Base-by-base conservation (phyloP, 2,888 invertebrate genomes). In the Dromius quadrimaculatus region DNA sequence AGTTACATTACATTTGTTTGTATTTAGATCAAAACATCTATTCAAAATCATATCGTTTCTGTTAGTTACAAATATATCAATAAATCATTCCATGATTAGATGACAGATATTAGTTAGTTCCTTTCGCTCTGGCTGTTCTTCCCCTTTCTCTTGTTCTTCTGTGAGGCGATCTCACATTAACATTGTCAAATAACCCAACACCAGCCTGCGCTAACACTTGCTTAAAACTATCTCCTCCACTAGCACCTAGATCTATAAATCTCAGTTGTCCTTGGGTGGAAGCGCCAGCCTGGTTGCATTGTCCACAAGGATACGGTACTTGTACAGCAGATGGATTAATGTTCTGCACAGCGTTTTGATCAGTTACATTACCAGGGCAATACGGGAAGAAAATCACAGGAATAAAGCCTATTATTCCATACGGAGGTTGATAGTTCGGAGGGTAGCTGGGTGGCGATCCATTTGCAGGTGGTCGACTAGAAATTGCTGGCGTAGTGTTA, bases 311-410 rank as follows among this genome's bases (percentile, higher is more conserved):
- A 77, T 89, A 89, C 28, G 87, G 87, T 8, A 88, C 86, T 15
- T 88, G 84, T 23, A 87, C 84, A 0, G 88, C 88, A 20, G 85
- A 83, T 0, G 89, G 88, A 80, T 88, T 88, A 77, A 86, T 86
- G 71, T 86, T 84, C 75, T 86, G 85, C 45, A 87, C 85, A 17
- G 80, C 83, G 54, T 75, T 75, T n/a, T 72, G 71, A 81, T 83
- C 83, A 22, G 81, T 80, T 59, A 57, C 59, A 61, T 83, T 84
- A 20, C 87, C 88, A 0, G 88, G 88, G 76, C 89, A 89, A 77
- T 87, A 87, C 1, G 91, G 91, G 75, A 90, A 85, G 76, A 91
- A 90, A 13, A 91, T 85, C 1, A 91, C 90, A 0, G 91, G 91
- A 74, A 91, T 85, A 74, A 88, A 90, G 54, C 90, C 91, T 50